phyloP scores from a whole-genome alignment of 1,140 invertebrate species.

The Hormaphis cornu region DNA sequence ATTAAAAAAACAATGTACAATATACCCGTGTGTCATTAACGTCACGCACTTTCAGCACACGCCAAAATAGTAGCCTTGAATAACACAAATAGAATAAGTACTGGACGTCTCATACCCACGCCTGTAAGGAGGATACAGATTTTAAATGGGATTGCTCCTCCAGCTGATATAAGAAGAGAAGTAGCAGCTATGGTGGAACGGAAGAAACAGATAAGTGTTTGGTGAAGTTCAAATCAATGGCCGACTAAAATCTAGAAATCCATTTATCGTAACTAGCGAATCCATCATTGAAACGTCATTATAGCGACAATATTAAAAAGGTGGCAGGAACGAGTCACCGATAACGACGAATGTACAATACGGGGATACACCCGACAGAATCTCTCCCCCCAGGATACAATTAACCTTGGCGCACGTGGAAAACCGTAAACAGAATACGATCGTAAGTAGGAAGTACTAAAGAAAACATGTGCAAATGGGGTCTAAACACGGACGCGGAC shows the following conservation, averaged over 20 bases:
- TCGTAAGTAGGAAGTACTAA: background rate
- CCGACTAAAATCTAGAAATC: background rate
- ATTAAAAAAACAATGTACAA: no score
- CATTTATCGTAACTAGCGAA: background rate
- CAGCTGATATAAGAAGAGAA: background rate
- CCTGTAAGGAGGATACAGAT: background rate
- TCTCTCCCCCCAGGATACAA: background rate
- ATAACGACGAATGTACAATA: background rate
- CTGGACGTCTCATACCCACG: constrained; percentile 15
- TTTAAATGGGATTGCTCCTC: background rate
- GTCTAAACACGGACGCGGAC: background rate
- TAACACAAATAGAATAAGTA: constrained; percentile 8
- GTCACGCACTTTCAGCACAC: no score
- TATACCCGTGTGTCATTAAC: no score
- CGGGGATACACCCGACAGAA: background rate
- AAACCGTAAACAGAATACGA: background rate
- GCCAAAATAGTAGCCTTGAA: constrained; percentile 12
- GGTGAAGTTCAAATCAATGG: background rate
- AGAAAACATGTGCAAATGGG: background rate
- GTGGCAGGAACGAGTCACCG: background rate
- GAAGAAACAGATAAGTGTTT: background rate
- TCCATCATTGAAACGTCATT: background rate
- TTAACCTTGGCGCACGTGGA: background rate
- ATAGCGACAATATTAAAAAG: background rate
- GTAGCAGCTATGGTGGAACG: background rate